Base-by-base conservation (phyloP, 2,888 invertebrate genomes). In the Sialis lutaria region DNA sequence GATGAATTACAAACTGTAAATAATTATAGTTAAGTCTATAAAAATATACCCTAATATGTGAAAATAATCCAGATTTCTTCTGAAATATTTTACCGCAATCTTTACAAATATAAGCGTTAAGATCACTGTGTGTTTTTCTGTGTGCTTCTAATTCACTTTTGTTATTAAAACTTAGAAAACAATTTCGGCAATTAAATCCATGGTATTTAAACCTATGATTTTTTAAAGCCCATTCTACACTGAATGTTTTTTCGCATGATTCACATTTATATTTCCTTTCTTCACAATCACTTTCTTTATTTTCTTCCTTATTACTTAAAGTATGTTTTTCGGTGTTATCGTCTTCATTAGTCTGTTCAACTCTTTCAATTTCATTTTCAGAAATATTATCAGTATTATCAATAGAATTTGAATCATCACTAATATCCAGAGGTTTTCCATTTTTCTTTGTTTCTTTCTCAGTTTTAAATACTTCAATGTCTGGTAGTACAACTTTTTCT, bases 81-180 rank as follows among this genome's bases (percentile, higher is more conserved):
- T 33, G 33, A 44, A 44, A 44, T 13, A 34, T 22, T 44, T 44
- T 44, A 4, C 44, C 44, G 10, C 44, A 44, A 34, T 44, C 44
- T 13, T 44, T 44, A 13, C 44, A 44, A 10, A 44, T 34, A 30
- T 34, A 44, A 33, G 30, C 34, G 13, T 34, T 44, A 13, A 13
- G 34, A 34, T 44, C 34, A 9, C 34, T 44, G 32, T 44, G 44
- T 32, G 33, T 34, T 8, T 9, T 6, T 10, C 10, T 32, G 34
- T 44, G 44, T 44, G 33, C 13, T 8, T 44, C 33, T 8, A 44
- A 34, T 12, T 13, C 12, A 7, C 34, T n/a, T 6, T 30, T 32
- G 13, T 34, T 44, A 6, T 44, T 30, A 44, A 44, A 33, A 7
- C 34, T 34, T 6, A 22, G 13, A 31, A 44, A 44, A 44, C 44